Evolutionary conservation across 2,888 invertebrate species (phyloP).

Genomic region (Orthosia cruda): DNA sequence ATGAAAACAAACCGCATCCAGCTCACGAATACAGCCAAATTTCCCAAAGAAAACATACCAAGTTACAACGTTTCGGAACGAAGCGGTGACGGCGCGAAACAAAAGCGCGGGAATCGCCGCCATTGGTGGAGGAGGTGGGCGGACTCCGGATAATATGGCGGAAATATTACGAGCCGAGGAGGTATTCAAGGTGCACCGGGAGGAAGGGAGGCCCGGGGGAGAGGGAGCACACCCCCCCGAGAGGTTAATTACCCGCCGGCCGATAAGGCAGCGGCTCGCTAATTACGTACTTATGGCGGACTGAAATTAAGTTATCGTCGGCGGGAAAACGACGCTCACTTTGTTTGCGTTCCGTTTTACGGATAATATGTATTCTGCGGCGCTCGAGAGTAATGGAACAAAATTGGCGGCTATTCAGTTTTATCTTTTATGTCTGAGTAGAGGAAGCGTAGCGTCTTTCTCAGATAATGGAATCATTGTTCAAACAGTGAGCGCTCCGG

Average conservation of each 20-base stretch:
- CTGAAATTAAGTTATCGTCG: conserved; percentile 92
- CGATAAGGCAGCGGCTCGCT: conserved; percentile 92
- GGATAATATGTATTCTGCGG: conserved; percentile 89
- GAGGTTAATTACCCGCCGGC: conserved; percentile 92
- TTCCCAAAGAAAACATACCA: conserved; percentile 87
- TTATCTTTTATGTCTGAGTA: conserved; percentile 87
- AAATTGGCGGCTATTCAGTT: conserved; percentile 90
- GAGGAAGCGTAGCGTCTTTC: conserved; percentile 75
- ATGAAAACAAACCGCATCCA: conserved; percentile 89
- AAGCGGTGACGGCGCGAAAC: conserved; percentile 85
- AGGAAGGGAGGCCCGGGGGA: conserved; percentile 76
- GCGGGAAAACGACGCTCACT: conserved; percentile 90
- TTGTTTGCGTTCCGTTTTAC: conserved; percentile 91
- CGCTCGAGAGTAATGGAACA: conserved; percentile 89
- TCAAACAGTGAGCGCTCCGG: conserved; percentile 81
- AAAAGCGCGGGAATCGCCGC: conserved; percentile 90
- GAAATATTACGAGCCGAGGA: conserved; percentile 90
- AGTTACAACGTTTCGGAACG: conserved; percentile 91
- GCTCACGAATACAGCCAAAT: conserved; percentile 88
- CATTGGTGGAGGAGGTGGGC: conserved; percentile 91
- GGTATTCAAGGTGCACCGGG: conserved; percentile 88
- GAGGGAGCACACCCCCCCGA: conserved; percentile 77
- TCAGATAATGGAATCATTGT: conserved; percentile 89
- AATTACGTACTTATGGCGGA: conserved; percentile 92
- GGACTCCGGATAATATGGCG: conserved; percentile 91